Evolutionary conservation across 2,888 invertebrate species (phyloP).

Genomic region (Allygus modestus): DNA sequence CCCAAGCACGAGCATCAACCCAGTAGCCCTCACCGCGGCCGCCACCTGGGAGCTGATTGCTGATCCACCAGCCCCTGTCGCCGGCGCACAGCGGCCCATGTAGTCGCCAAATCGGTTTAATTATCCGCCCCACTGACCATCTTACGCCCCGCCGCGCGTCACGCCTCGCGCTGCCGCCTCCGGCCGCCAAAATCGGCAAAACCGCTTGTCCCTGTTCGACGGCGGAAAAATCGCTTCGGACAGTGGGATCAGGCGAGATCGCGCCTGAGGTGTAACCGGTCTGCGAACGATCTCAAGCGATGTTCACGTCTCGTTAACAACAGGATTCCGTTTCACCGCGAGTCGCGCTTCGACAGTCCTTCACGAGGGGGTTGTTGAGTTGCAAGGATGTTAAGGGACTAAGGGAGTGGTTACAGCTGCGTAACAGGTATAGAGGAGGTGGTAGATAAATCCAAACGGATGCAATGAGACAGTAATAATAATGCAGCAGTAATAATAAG

Average conservation of each 20-base stretch:
- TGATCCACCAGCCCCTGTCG: background rate
- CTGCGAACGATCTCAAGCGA: too few species aligned
- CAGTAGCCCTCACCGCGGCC: background rate
- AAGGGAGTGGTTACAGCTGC: too few species aligned
- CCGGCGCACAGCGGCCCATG: background rate
- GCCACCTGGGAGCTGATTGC: background rate
- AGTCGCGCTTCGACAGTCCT: too few species aligned
- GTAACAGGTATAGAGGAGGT: too few species aligned
- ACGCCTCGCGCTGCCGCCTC: background rate
- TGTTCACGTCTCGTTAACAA: too few species aligned
- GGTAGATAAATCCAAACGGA: too few species aligned
- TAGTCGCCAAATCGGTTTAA: background rate
- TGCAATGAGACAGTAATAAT: too few species aligned
- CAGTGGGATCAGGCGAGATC: background rate
- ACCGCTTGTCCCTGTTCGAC: background rate
- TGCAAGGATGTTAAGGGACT: too few species aligned
- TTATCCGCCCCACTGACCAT: slow-evolving; percentile 5
- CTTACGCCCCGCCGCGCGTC: background rate
- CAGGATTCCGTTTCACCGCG: too few species aligned
- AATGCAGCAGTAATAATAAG: too few species aligned
- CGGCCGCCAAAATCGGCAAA: background rate
- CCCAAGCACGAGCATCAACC: background rate
- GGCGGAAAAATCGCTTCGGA: background rate
- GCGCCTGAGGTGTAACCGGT: background rate
- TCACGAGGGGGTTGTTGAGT: too few species aligned